Conservation (phyloP, 2,888 invertebrate species). For the Luperina nickerlii region DNA sequence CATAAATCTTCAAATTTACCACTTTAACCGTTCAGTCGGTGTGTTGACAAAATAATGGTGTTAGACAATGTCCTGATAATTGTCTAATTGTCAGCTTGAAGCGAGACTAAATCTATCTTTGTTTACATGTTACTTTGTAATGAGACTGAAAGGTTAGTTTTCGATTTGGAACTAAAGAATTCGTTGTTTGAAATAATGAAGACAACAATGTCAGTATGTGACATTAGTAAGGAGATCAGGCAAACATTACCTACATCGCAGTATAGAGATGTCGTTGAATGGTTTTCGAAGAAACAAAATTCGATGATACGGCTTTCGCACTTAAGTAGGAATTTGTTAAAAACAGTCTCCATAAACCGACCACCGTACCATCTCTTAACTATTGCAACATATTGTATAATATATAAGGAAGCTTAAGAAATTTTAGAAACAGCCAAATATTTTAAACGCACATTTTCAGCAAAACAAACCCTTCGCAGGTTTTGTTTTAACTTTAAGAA, state of each 20-base stretch:
- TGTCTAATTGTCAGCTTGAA: slow-evolving; percentile 75
- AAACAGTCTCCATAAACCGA: not conserved
- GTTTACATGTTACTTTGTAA: slow-evolving; percentile 50
- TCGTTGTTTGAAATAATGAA: not conserved
- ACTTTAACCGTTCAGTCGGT: slow-evolving; percentile 79
- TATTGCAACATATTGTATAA: not conserved
- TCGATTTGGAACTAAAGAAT: not conserved
- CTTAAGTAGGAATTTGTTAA: no score
- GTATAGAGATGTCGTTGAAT: no score
- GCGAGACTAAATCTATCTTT: slow-evolving; percentile 72
- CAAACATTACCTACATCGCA: not conserved
- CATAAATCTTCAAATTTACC: slow-evolving; percentile 83
- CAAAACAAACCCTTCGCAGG: slow-evolving; percentile 26
- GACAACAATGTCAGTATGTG: not conserved
- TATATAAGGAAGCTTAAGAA: not conserved
- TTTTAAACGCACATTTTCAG: slow-evolving; percentile 8
- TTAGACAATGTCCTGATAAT: slow-evolving; percentile 79
- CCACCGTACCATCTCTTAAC: not conserved
- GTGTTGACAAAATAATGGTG: slow-evolving; percentile 83
- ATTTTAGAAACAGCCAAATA: not conserved
- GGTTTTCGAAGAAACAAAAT: no score
- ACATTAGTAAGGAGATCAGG: not conserved
- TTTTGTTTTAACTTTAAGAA: not conserved
- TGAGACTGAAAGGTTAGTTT: slow-evolving; percentile 14
- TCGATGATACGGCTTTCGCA: no score